Evolutionary conservation across 2,888 invertebrate species (phyloP).

Genomic region (Parnassius smintheus): DNA sequence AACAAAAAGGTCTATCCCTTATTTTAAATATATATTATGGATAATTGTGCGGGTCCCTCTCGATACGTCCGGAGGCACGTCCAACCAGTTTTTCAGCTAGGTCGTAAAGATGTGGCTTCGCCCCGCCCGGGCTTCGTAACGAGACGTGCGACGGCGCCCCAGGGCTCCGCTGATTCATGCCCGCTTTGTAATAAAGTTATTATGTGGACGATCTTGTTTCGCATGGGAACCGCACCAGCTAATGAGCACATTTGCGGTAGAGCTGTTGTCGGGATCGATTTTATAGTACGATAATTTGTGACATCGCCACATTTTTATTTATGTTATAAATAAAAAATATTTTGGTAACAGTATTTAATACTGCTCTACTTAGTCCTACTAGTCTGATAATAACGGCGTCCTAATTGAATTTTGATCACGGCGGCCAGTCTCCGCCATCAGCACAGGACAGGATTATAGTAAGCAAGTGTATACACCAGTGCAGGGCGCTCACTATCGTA

Average conservation of each 20-base stretch:
- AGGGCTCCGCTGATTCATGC: slow-evolving; percentile 42
- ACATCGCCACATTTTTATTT: neutral
- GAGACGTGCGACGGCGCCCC: slow-evolving; percentile 33
- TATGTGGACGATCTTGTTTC: slow-evolving; percentile 38
- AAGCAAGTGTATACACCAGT: too few species aligned
- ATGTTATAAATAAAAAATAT: neutral
- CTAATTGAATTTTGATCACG: too few species aligned
- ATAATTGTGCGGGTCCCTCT: slow-evolving; percentile 20
- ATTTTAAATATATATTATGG: neutral
- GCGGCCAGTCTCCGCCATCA: too few species aligned
- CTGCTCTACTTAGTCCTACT: too few species aligned
- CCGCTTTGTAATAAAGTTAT: slow-evolving; percentile 46
- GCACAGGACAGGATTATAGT: too few species aligned
- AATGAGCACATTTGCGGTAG: slow-evolving; percentile 27
- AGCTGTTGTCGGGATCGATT: slow-evolving; percentile 2
- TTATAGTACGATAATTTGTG: slow-evolving; percentile 11
- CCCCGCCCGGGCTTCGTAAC: slow-evolving; percentile 22
- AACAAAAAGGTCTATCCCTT: neutral
- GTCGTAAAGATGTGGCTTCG: slow-evolving; percentile 21
- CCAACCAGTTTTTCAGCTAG: slow-evolving; percentile 16
- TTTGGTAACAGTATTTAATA: too few species aligned
- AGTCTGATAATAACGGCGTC: too few species aligned
- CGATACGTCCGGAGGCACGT: slow-evolving; percentile 14
- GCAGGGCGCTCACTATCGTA: too few species aligned
- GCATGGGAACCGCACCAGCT: slow-evolving; percentile 39